Evolutionary conservation across 2,888 invertebrate species (phyloP).

Genomic region (Dione juno): DNA sequence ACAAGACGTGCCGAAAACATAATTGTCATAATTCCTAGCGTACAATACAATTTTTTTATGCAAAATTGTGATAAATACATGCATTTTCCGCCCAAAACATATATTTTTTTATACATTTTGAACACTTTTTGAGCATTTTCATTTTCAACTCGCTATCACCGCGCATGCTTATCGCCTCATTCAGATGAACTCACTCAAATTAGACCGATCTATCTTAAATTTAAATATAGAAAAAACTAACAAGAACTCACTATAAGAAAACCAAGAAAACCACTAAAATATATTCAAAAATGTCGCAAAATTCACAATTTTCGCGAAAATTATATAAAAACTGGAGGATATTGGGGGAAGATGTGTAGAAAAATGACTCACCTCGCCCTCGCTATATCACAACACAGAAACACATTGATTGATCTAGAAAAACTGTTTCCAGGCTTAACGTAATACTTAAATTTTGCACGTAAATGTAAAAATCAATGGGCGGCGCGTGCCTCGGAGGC

Average conservation of each 20-base stretch:
- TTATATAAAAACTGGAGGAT: conserved; percentile 50
- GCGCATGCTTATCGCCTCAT: conserved; percentile 77
- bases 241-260: conserved; percentile 5
- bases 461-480: conserved; percentile 69
- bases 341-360: not conserved
- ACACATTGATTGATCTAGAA: conserved; percentile 37
- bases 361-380: conserved; percentile 15
- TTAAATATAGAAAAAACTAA: not conserved
- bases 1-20: conserved; percentile 3
- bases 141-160: conserved; percentile 48
- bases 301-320: conserved; percentile 61
- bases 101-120: conserved; percentile 11
- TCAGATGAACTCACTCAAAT: conserved; percentile 53
- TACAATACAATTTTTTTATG: not conserved
- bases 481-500: conserved; percentile 66
- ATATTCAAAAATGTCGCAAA: not conserved
- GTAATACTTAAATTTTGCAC: conserved; percentile 18
- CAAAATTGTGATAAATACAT: not conserved
- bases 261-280: not conserved
- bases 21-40: not conserved
- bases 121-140: conserved; percentile 18
- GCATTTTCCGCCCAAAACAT: not conserved
- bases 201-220: not conserved
- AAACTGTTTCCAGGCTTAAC: conserved; percentile 20
- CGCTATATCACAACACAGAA: conserved; percentile 27